Base-by-base conservation (phyloP, 2,113 vertebrate species). In the Oplegnathus fasciatus region DNA sequence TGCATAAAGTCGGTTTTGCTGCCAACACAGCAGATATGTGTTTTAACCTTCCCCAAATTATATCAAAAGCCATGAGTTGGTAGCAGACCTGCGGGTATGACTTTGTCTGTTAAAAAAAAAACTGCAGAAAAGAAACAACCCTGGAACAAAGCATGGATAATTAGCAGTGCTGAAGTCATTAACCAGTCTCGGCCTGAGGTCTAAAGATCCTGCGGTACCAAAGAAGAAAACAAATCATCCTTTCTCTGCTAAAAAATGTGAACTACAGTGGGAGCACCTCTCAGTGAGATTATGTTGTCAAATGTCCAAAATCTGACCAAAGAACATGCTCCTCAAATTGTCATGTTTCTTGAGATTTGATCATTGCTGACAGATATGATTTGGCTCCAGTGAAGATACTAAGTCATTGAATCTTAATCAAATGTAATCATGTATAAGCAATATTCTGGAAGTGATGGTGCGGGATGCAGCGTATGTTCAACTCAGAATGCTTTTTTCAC, bases 141-240 rank as follows among this genome's bases (percentile, higher is more conserved):
- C 46, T 4, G 10, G 30, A 71, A 77, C 34, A 75, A 74, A 71
- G 58, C 55, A 58, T 55, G 32, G 44, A 78, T 83, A 64, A 86
- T 78, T 52, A 82, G 28, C 61, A 67, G 65, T 14, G 24, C 1
- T 82, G 40, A 78, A 81, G 75, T 82, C 69, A 84, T 75, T 85
- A 80, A 64, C 30, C 20, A 75, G 68, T 75, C 26, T 69, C 30
- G 8, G 61, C 65, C 62, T 67, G 7, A 61, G 30, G 50, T 68
- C 17, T 60, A 26, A 70, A 69, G 40, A 48, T 37, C 44, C 46
- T 34, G 15, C 55, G 55, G 61, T 5, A 84, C 68, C 85, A 91
- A 92, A 91, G 84, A 84, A 28, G 14, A 82, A 80, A 81, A 79
- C 65, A 79, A 80, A 65, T 75, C 24, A 32, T 64, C 30, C 44